These are phyloP conservation scores for Sesamia nonagrioides DNA, from an alignment of 1,140 invertebrate genomes.

Conservation along the genomic window DNA sequence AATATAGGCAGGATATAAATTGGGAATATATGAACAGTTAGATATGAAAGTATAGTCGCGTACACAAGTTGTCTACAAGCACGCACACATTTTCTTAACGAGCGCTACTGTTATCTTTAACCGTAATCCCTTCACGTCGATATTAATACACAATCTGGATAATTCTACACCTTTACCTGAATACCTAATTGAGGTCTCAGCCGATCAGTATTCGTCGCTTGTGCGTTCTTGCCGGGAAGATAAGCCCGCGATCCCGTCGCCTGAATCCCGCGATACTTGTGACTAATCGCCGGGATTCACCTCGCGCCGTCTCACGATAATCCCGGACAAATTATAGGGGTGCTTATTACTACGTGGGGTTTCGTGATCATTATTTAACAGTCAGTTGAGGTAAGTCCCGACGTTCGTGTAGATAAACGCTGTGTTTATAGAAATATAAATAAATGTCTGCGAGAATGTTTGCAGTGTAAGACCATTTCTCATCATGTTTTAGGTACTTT, in stretches of 20 bases:
- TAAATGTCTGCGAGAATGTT: slow-evolving; percentile 3
- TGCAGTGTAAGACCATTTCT: neutral
- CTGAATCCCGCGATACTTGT: slow-evolving; percentile 81
- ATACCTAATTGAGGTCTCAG: slow-evolving; percentile 74
- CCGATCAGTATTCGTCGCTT: slow-evolving; percentile 78
- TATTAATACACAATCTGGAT: slow-evolving; percentile 75
- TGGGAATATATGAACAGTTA: neutral
- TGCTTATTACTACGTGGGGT: slow-evolving; percentile 71
- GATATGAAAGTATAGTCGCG: neutral
- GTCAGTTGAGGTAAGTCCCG: slow-evolving; percentile 58
- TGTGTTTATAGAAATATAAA: slow-evolving; percentile 48
- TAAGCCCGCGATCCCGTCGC: slow-evolving; percentile 73
- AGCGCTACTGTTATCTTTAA: slow-evolving; percentile 17
- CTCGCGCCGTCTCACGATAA: slow-evolving; percentile 78
- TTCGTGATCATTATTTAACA: slow-evolving; percentile 81
- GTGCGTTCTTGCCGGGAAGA: slow-evolving; percentile 72
- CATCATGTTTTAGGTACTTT: too few relatives aligned
- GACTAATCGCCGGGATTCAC: slow-evolving; percentile 84
- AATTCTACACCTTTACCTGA: slow-evolving; percentile 77
- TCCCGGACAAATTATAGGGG: slow-evolving; percentile 83
- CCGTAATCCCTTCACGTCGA: slow-evolving; percentile 50
- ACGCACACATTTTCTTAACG: slow-evolving; percentile 24
- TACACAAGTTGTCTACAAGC: slow-evolving; percentile 17
- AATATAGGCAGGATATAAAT: too few relatives aligned
- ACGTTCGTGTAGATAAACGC: slow-evolving; percentile 40